Evolutionary conservation across 2,797 vertebrate genomes (phyloP).

Genomic region (Mycteria americana): DNA sequence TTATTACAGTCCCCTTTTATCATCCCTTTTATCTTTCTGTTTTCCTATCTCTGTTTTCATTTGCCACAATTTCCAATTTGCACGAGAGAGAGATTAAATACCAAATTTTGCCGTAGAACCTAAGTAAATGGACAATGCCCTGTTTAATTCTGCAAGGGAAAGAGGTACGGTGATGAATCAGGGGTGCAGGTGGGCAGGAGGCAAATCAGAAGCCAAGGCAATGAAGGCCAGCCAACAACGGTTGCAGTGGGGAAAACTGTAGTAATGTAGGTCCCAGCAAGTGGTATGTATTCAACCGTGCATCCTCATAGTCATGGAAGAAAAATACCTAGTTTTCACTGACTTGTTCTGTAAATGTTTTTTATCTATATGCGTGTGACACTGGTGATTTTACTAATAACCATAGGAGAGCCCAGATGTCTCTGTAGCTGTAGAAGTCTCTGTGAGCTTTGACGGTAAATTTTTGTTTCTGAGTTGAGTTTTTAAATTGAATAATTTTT

Average conservation of each 20-base stretch:
- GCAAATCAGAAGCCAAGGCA: not conserved
- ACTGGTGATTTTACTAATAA: not conserved
- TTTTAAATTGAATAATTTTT: not conserved
- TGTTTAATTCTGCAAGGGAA: not conserved
- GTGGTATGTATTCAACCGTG: not conserved
- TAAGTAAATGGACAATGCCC: not conserved
- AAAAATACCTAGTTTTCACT: not conserved
- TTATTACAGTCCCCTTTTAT: not conserved
- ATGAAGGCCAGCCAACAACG: not conserved
- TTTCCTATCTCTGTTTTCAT: not conserved
- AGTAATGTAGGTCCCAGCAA: not conserved
- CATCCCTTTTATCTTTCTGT: not conserved
- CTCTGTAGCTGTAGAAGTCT: not conserved
- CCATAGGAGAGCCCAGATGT: not conserved
- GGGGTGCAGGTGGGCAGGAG: not conserved
- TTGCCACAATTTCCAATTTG: not conserved
- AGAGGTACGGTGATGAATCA: not conserved
- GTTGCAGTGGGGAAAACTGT: not conserved
- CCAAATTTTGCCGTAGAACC: not conserved
- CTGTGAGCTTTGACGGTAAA: not conserved
- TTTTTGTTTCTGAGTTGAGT: not conserved
- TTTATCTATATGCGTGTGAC: not conserved
- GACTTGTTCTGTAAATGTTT: not conserved
- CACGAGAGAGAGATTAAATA: not conserved
- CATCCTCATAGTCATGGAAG: not conserved